Evolutionary conservation across 2,888 invertebrate genomes (phyloP).

Genomic region (Nomada hirtipes): DNA sequence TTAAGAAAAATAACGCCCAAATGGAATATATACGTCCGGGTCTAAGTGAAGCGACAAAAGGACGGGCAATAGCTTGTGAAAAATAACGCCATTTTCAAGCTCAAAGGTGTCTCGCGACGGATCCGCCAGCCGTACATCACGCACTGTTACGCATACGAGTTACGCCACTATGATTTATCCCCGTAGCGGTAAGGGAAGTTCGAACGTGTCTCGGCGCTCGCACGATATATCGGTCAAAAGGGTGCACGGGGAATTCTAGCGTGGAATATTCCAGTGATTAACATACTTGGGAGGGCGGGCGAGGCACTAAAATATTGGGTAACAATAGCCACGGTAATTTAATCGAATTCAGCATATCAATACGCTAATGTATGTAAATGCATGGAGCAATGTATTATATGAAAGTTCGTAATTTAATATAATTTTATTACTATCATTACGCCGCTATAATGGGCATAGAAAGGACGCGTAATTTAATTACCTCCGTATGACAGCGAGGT

Average conservation of each 20-base stretch:
- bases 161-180: conserved; percentile 61
- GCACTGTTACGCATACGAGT: conserved; percentile 55
- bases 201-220: conserved; percentile 58
- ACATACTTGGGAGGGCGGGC: background rate
- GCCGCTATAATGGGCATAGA: conserved; percentile 55
- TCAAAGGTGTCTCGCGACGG: conserved; percentile 58
- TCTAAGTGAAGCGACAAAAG: conserved; percentile 1
- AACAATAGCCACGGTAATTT: conserved; percentile 36
- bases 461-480: conserved; percentile 56
- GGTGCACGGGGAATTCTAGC: background rate
- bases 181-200: conserved; percentile 52
- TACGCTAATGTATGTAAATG: conserved; percentile 44
- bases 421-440: conserved; percentile 57
- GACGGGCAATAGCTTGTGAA: conserved; percentile 26
- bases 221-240: conserved; percentile 55
- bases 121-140: conserved; percentile 46
- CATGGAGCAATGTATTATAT: conserved; percentile 41
- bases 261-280: conserved; percentile 2
- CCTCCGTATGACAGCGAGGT: conserved; percentile 15
- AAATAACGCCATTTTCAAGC: conserved; percentile 61
- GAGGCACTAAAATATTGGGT: background rate
- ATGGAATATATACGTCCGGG: conserved; percentile 26
- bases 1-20: conserved; percentile 21
- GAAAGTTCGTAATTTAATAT: conserved; percentile 46
- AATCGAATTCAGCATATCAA: conserved; percentile 28